A percentile compares a stretch with the other conserved stretches of the same genome.
Evolutionary conservation across 2,888 invertebrate genomes (phyloP).

Genomic region (Cheilosia scutellata): DNA sequence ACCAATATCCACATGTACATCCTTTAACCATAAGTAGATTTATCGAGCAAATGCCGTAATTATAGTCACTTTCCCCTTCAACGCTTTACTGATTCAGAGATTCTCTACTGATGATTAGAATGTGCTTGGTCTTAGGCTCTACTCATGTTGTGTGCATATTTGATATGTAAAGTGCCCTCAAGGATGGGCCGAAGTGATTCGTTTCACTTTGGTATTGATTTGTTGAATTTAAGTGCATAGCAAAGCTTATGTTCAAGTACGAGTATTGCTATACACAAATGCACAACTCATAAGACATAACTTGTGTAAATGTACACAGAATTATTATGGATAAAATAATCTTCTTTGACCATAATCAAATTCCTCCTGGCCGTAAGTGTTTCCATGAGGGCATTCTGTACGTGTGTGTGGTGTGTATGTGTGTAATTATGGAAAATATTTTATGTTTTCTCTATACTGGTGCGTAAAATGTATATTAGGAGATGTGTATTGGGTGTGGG

Average conservation of each 20-base stretch:
- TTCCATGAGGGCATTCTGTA: too few relatives aligned
- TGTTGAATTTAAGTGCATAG: constrained; percentile 3
- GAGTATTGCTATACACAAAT: neutral
- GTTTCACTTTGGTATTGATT: constrained; percentile 1
- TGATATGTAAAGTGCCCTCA: neutral
- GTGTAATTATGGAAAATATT: too few relatives aligned
- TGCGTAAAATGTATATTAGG: too few relatives aligned
- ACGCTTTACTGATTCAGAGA: constrained; percentile 18
- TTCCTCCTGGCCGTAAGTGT: too few relatives aligned
- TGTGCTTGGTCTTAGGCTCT: neutral
- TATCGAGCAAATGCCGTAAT: constrained; percentile 35
- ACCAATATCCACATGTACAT: neutral
- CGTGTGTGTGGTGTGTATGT: too few relatives aligned
- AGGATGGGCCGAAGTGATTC: neutral
- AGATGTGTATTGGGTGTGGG: too few relatives aligned
- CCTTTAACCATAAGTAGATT: constrained; percentile 1
- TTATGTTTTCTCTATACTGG: too few relatives aligned
- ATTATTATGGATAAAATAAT: too few relatives aligned
- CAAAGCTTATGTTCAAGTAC: neutral
- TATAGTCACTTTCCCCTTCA: constrained; percentile 29
- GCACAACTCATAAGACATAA: neutral
- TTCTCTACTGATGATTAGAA: neutral
- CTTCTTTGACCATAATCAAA: too few relatives aligned
- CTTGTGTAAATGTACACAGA: neutral
- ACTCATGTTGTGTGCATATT: neutral